A percentile compares a stretch with the other conserved stretches of the same genome.
Conservation (phyloP, 2,113 vertebrate species). For the Tyrannus savana region DNA sequence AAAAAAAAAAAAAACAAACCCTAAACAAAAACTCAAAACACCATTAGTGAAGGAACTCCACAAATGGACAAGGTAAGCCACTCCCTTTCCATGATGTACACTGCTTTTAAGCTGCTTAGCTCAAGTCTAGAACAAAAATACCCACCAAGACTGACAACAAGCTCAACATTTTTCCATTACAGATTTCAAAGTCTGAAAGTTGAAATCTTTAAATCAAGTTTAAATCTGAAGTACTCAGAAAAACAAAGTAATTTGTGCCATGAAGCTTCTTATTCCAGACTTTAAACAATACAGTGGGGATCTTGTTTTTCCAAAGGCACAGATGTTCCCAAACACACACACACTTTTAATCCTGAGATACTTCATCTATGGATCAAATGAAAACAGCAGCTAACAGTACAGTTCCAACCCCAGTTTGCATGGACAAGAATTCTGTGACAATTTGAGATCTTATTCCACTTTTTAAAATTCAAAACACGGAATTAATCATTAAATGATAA, state of each 20-base stretch:
- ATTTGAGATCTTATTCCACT: neutral
- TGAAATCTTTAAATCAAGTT: neutral
- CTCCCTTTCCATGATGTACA: neutral
- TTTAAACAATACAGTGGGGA: neutral
- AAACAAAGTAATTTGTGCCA: neutral
- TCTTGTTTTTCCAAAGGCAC: neutral
- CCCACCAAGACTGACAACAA: neutral
- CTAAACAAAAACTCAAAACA: neutral
- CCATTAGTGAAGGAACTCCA: neutral
- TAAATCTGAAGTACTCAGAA: neutral
- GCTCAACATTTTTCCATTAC: neutral
- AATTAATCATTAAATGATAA: neutral
- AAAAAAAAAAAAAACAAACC: neutral
- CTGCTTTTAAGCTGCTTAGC: neutral
- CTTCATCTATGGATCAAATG: neutral
- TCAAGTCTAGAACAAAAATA: neutral
- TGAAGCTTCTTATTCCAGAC: neutral
- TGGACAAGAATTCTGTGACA: neutral
- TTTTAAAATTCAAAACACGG: neutral
- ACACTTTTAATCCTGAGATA: neutral
- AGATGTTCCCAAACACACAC: neutral
- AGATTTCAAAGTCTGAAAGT: neutral
- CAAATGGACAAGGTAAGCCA: neutral
- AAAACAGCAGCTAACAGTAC: neutral
- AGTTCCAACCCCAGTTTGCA: neutral